Conservation (phyloP, 2,797 vertebrate genomes). For the Alectoris magna region DNA sequence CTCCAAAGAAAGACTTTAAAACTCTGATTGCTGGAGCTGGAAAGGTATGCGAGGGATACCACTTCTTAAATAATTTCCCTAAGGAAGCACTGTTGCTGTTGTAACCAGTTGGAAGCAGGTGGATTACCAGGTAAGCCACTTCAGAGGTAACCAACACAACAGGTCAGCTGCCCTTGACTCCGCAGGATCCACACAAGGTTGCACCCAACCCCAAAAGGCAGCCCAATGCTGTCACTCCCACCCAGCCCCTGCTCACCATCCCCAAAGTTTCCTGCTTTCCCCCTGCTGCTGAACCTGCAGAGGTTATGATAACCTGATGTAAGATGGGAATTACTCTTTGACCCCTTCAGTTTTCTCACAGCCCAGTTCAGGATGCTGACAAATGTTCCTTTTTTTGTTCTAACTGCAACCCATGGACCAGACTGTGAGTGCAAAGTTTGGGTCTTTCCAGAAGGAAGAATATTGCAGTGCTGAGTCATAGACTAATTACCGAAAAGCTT, state of each 20-base stretch:
- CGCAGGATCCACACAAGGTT: neutral
- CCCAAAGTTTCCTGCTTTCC: neutral
- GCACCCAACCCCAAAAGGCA: neutral
- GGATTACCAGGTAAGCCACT: neutral
- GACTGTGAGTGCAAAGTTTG: accelerated
- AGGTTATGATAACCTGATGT: accelerated
- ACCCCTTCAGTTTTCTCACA: neutral
- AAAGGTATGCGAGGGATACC: neutral
- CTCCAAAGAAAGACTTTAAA: neutral
- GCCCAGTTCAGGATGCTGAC: neutral
- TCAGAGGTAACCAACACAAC: neutral
- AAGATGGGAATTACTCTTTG: neutral
- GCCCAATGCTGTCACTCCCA: neutral
- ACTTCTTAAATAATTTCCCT: neutral
- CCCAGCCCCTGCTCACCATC: neutral
- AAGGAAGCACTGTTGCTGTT: neutral
- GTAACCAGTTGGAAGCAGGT: neutral
- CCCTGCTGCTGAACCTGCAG: neutral
- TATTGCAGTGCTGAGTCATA: neutral
- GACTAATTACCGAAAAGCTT: neutral
- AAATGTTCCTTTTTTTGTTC: no score
- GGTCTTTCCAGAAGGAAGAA: neutral
- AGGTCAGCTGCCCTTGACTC: neutral
- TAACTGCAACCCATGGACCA: neutral
- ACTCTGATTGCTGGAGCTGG: neutral